These are phyloP conservation scores for Pantherophis alleghaniensis DNA, from an alignment of 2,797 vertebrate genomes.

Conservation along the genomic window DNA sequence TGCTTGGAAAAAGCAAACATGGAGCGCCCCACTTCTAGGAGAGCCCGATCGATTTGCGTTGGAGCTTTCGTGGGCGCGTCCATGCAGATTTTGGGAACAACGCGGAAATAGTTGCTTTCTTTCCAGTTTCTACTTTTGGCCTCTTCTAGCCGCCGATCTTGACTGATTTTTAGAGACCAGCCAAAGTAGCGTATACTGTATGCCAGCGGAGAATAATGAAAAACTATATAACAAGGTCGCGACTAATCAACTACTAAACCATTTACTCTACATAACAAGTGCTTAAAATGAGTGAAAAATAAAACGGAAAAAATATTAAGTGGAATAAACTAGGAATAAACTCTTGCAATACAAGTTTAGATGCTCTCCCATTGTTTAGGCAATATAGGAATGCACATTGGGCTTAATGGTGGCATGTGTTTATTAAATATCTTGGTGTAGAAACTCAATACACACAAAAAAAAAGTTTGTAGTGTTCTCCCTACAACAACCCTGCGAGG, in stretches of 20 bases:
- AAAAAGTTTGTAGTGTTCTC: neutral
- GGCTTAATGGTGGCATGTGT: neutral
- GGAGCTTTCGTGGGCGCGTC: neutral
- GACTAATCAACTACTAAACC: neutral
- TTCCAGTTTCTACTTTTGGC: neutral
- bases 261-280: neutral
- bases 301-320: neutral
- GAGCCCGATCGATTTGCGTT: neutral
- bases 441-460: neutral
- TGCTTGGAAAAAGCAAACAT: neutral
- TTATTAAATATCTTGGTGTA: neutral
- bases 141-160: neutral
- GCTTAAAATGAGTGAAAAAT: neutral
- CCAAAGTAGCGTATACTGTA: neutral
- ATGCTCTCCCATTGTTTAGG: neutral
- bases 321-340: neutral
- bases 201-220: neutral
- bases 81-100: neutral
- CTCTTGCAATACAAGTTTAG: neutral
- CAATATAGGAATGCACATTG: neutral
- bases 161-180: neutral
- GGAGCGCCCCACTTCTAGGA: neutral
- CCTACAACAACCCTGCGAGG: neutral
- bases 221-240: neutral
- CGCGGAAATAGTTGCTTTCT: neutral